Conservation (phyloP, 2,113 vertebrate genomes). For the Macrotus californicus region DNA sequence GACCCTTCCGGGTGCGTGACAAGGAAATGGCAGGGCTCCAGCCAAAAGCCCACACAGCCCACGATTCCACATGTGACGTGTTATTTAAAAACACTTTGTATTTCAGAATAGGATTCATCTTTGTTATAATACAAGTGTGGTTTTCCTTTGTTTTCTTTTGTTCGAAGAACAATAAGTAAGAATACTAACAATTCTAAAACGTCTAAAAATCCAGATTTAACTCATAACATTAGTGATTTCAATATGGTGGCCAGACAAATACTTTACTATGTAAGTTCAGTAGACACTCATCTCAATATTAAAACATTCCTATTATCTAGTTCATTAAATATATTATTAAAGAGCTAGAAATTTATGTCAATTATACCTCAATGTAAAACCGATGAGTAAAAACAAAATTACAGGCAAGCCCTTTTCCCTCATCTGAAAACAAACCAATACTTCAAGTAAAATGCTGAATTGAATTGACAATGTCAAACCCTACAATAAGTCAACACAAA, state of each 20-base stretch:
- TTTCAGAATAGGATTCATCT: neutral
- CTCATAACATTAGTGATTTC: neutral
- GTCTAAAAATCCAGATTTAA: neutral
- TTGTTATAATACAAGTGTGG: neutral
- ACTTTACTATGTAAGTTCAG: neutral
- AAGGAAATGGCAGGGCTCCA: neutral
- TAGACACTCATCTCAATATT: neutral
- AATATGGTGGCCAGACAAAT: neutral
- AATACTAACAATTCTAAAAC: neutral
- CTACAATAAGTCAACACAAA: neutral
- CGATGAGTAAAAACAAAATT: neutral
- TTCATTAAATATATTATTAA: neutral
- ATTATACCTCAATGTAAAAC: neutral
- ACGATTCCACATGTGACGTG: neutral
- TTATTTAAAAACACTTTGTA: neutral
- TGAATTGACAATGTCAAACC: neutral
- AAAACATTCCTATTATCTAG: neutral
- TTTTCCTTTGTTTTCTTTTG: constrained; percentile 11
- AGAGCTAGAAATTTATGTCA: neutral
- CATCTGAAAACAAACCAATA: neutral
- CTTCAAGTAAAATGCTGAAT: neutral
- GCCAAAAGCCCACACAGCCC: neutral
- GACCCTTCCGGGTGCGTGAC: neutral
- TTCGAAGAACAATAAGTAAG: neutral
- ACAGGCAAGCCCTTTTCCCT: neutral